Evolutionary conservation across 2,888 invertebrate genomes (phyloP), one percentile per base, ranked within the genome.

Genomic region (Agrochola litura): DNA sequence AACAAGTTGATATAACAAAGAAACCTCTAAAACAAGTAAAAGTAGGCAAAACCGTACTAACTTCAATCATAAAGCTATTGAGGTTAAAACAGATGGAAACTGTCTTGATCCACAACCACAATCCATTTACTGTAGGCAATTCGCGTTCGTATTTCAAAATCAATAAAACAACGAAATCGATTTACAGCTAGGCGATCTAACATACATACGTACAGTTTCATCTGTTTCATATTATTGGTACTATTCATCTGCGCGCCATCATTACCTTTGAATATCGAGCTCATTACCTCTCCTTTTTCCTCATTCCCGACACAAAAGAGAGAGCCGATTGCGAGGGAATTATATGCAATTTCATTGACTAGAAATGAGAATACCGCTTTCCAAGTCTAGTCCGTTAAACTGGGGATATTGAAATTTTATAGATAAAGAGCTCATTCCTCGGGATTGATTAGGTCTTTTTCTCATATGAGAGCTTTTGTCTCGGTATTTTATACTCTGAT

Each of bases 261-360:
- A 89, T 87, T 88, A 90, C 84, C 82, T 84, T 86, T 83, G 86
- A 87, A 89, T 84, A 88, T 88, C 83, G 87, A 88, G 76, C 88
- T 91, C 85, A 89, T 91, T 90, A 89, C 77, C 86, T 84, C 66
- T 89, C 89, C 84, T 77, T 75, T 89, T 91, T 79, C 79, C 82
- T 87, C 83, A 67, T 82, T 80, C 81, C 81, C 77, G 19, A 77
- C 86, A 92, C 89, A 92, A 92, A 92, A 90, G 89, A 89, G 90
- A 90, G 66, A 85, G 76, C 73, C 86, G 86, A 94, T 92, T 88
- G 90, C 85, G 89, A 81, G 90, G 90, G 91, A 95, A 95, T 94
- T 95, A 94, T 92, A 93, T 91, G 94, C 93, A 93, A 94, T 95
- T 94, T 93, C 92, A 94, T 93, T 93, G 92, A 91, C 89, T 92